These are phyloP conservation scores for Temnothorax ravouxi DNA, from an alignment of 2,888 invertebrate genomes.

Conservation along the genomic window DNA sequence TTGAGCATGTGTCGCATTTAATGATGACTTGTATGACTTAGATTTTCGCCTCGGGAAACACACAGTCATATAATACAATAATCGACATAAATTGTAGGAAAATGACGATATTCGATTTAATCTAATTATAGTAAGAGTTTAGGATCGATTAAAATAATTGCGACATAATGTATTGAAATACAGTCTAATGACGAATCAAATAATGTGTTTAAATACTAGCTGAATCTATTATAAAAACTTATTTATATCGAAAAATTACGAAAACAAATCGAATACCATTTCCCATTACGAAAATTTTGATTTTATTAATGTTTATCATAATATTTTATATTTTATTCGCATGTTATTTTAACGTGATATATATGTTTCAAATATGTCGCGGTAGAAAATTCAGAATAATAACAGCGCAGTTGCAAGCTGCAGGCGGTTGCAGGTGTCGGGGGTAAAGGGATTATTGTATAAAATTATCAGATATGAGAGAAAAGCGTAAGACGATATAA, in stretches of 20 bases:
- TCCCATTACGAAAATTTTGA: background rate
- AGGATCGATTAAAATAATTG: background rate
- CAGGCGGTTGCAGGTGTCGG: background rate
- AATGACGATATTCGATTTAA: background rate
- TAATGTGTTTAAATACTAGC: background rate
- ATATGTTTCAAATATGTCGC: background rate
- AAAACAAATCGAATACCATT: background rate
- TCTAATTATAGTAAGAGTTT: constrained; percentile 6
- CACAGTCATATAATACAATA: too few relatives aligned
- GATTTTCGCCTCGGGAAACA: too few relatives aligned
- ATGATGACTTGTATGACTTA: too few relatives aligned
- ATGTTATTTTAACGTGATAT: background rate
- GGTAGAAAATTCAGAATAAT: background rate
- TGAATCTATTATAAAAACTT: background rate
- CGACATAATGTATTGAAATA: background rate
- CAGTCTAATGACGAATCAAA: background rate
- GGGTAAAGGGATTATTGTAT: constrained; percentile 15
- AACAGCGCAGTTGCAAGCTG: background rate
- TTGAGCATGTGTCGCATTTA: too few relatives aligned
- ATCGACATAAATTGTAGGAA: background rate
- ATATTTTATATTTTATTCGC: background rate
- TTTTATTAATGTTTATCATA: background rate
- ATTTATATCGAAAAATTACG: background rate
- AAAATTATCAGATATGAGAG: constrained; percentile 31
- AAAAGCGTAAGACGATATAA: constrained; percentile 35